phyloP scores from a whole-genome alignment of 2,888 invertebrate species.

The Callosobruchus maculatus region DNA sequence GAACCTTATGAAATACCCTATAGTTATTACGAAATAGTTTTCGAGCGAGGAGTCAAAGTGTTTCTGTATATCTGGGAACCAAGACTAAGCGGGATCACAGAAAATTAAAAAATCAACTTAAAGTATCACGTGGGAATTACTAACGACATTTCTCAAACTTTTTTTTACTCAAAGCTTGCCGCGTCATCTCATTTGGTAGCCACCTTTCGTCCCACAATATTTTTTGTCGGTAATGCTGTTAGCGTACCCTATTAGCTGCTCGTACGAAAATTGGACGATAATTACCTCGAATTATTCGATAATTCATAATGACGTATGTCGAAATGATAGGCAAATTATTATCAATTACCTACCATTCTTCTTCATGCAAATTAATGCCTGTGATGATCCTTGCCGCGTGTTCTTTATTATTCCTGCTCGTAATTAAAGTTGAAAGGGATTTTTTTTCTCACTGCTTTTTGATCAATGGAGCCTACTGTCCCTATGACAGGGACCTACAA shows the following conservation, averaged over 20 bases:
- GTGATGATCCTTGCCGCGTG: background rate
- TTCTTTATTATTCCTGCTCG: background rate
- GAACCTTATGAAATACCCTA: no score
- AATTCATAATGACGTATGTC: slow-evolving; percentile 2
- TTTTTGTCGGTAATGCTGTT: background rate
- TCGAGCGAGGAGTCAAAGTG: no score
- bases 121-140: no score
- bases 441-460: background rate
- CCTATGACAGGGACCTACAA: background rate
- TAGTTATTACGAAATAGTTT: no score
- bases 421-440: background rate
- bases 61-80: no score
- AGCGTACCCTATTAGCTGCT: background rate
- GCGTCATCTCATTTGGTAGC: background rate
- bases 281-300: background rate
- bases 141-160: no score
- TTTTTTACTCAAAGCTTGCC: background rate
- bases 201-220: background rate
- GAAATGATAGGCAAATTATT: slow-evolving; percentile 1
- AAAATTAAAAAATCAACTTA: no score
- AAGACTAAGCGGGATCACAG: no score
- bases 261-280: background rate
- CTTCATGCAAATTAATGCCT: background rate
- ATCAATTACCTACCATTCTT: background rate
- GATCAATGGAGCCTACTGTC: background rate